Conservation (phyloP, 2,888 invertebrate genomes). For the Azorinus chamasolen region DNA sequence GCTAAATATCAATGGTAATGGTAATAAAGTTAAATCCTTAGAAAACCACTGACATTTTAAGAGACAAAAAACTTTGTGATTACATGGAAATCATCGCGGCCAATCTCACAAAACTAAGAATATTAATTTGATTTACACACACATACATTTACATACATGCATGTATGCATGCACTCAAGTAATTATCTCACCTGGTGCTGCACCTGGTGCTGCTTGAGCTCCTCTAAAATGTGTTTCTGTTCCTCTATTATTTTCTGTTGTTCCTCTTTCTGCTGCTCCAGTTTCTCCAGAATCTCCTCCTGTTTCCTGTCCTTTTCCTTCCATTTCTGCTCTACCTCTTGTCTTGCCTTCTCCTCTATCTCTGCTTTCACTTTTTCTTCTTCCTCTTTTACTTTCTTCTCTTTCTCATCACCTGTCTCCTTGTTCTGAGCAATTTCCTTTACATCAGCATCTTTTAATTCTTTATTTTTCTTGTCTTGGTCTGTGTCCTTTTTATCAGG, state of each 20-base stretch:
- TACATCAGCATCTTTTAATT: not conserved
- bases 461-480: not conserved
- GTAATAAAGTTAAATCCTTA: too few species aligned
- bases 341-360: constrained; percentile 44
- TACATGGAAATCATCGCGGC: too few species aligned
- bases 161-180: too few species aligned
- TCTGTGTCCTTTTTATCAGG: not conserved
- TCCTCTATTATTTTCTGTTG: constrained; percentile 81
- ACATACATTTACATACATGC: too few species aligned
- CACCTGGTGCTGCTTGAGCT: constrained; percentile 82
- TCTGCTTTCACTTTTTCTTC: constrained; percentile 19
- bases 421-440: not conserved
- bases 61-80: too few species aligned
- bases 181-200: constrained; percentile 68
- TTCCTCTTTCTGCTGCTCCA: constrained; percentile 79
- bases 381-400: not conserved
- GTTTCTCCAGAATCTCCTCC: constrained; percentile 68
- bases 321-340: constrained; percentile 62
- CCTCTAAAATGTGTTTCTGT: constrained; percentile 82
- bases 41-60: too few species aligned
- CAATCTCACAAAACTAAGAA: too few species aligned
- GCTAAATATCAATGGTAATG: too few species aligned
- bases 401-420: too few species aligned
- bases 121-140: too few species aligned
- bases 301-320: constrained; percentile 56